These are phyloP conservation scores for Gasterosteus nipponicus DNA, from an alignment of 2,113 vertebrate species.

Conservation along the genomic window DNA sequence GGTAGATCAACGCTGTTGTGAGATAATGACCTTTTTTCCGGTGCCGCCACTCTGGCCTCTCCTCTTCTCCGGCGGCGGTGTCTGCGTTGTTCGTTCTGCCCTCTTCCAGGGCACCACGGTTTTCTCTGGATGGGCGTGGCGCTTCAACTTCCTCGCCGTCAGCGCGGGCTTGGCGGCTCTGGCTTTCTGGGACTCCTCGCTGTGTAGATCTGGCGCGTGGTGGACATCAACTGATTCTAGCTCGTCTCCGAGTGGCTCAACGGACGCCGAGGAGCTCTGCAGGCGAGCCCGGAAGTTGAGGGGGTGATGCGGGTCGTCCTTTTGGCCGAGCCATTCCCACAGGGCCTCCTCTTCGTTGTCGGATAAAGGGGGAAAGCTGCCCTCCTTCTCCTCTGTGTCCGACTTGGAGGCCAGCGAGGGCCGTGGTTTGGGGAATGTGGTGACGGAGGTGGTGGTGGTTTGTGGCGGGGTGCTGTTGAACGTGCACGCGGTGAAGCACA, in stretches of 20 bases:
- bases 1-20: neutral
- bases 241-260: neutral
- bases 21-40: conserved; percentile 76
- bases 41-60: conserved; percentile 7
- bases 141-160: conserved; percentile 47
- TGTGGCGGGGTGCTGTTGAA: conserved; percentile 33
- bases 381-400: conserved; percentile 54
- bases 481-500: conserved; percentile 78
- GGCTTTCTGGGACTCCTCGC: neutral
- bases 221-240: neutral
- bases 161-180: conserved; percentile 37
- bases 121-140: conserved; percentile 49
- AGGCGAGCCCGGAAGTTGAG: conserved; percentile 79
- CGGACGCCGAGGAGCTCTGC: conserved; percentile 42
- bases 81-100: neutral
- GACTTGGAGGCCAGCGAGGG: conserved; percentile 38
- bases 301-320: conserved; percentile 80
- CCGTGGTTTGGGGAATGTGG: neutral
- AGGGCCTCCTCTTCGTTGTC: conserved; percentile 75
- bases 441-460: neutral
- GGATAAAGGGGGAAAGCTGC: conserved; percentile 30
- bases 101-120: conserved; percentile 73
- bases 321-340: conserved; percentile 73
- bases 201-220: neutral
- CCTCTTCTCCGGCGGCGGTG: neutral